Evolutionary conservation across 2,797 vertebrate species (phyloP), one percentile per base, ranked within the genome.

Genomic region (Octomys mimax): DNA sequence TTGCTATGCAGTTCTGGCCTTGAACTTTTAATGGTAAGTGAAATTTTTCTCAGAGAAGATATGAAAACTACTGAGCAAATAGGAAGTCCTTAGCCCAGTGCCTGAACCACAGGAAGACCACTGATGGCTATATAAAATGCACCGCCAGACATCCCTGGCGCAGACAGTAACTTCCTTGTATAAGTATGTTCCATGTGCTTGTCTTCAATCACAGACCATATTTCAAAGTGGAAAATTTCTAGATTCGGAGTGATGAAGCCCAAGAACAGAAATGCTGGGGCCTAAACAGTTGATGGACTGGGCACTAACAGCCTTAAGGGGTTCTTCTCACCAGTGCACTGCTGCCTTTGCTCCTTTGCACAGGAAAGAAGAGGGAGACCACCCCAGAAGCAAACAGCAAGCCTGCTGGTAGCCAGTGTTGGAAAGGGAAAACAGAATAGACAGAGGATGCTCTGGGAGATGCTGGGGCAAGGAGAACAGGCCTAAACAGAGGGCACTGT

Each of bases 171-270:
- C 61, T 8, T 21, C 22, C 75, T 80, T 86, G 90, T 36, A 79
- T 19, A 75, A 78, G 31, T n/a, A 11, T 80, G 14, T 18, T 46
- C 68, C 64, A 80, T 39, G 28, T 33, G 39, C 36, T 26, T 39
- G 22, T 39, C 33, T n/a, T 92, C n/a, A 33, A 82, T 73, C 57
- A 95, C 24, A 80, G 49, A 68, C 2, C 36, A 4, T 26, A 52
- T 57, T 62, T 75, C 64, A 54, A 95, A 89, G 39, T 19, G 31
- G 77, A 75, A 86, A 42, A 39, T 79, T 83, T 52, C 22, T 19
- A 31, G 89, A 64, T 49, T 7, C 66, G 77, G n/a, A 80, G 26
- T 61, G 28, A 83, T 0, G 31, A 24, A 57, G 28, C 33, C 36
- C 16, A 87, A 18, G 16, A 39, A 18, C 3, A 78, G n/a, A 64